Evolutionary conservation across 2,797 vertebrate species (phyloP).

Genomic region (Lacerta agilis): DNA sequence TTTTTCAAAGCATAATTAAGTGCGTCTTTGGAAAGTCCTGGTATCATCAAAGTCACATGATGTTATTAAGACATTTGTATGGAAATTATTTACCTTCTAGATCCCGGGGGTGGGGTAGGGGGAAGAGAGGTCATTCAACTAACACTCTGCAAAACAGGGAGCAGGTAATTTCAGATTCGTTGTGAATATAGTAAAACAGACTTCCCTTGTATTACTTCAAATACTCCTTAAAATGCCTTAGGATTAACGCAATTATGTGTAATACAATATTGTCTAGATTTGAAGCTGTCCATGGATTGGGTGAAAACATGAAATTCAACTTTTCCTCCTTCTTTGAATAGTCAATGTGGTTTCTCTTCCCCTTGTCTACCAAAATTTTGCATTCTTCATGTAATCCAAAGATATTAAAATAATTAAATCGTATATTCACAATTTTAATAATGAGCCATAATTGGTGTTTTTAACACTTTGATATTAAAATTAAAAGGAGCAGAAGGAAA

Average conservation of each 20-base stretch:
- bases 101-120: neutral
- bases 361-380: conserved; percentile 66
- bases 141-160: conserved; percentile 45
- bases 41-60: conserved; percentile 22
- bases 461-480: conserved; percentile 71
- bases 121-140: conserved; percentile 43
- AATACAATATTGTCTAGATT: conserved; percentile 72
- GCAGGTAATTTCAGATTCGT: conserved; percentile 60
- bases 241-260: conserved; percentile 78
- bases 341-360: conserved; percentile 49
- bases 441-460: conserved; percentile 72
- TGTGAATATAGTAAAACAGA: conserved; percentile 67
- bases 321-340: conserved; percentile 66
- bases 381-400: conserved; percentile 70
- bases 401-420: conserved; percentile 76
- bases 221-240: conserved; percentile 73
- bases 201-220: conserved; percentile 71
- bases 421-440: conserved; percentile 72
- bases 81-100: conserved; percentile 46
- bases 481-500: conserved; percentile 55
- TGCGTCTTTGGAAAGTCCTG: conserved; percentile 6
- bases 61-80: conserved; percentile 30
- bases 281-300: conserved; percentile 64
- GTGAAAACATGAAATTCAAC: conserved; percentile 71
- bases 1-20: neutral